Evolutionary conservation across 2,113 vertebrate species (phyloP).

Genomic region (Pungitius pungitius): DNA sequence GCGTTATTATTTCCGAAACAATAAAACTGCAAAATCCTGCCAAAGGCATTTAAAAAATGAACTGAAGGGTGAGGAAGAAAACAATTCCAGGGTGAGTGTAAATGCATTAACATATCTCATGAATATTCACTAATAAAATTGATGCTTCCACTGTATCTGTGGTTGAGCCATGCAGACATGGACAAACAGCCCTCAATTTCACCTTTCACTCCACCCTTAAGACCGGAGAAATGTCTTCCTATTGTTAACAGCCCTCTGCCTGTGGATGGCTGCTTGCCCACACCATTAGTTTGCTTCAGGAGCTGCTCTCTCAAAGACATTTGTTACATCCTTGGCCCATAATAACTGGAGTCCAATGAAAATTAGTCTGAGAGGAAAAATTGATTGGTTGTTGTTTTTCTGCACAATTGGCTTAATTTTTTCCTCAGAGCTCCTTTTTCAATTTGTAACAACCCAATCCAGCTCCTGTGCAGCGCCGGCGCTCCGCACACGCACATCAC

Average conservation of each 20-base stretch:
- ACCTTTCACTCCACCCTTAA: constrained; percentile 10
- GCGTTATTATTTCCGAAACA: neutral
- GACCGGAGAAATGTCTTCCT: constrained; percentile 25
- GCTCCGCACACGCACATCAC: too few relatives aligned
- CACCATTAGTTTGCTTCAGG: constrained; percentile 52
- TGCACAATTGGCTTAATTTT: neutral
- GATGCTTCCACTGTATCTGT: neutral
- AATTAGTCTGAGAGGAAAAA: constrained; percentile 46
- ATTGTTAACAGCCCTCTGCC: constrained; percentile 30
- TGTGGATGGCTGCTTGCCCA: constrained; percentile 54
- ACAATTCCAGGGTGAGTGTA: neutral
- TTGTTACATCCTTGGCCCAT: constrained; percentile 45
- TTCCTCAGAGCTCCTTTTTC: neutral
- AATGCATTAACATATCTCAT: neutral
- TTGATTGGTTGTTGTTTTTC: constrained; percentile 51
- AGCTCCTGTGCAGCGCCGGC: neutral
- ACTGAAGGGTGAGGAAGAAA: neutral
- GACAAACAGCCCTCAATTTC: constrained; percentile 1
- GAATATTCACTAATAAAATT: constrained; percentile 18
- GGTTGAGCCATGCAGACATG: neutral
- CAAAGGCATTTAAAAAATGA: neutral
- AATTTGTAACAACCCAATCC: constrained; percentile 11
- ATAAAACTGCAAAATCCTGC: too few relatives aligned
- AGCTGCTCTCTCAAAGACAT: constrained; percentile 55
- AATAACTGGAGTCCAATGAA: constrained; percentile 52